These are phyloP conservation scores for Mylabris phalerata DNA, from an alignment of 1,140 invertebrate genomes.

Conservation along the genomic window DNA sequence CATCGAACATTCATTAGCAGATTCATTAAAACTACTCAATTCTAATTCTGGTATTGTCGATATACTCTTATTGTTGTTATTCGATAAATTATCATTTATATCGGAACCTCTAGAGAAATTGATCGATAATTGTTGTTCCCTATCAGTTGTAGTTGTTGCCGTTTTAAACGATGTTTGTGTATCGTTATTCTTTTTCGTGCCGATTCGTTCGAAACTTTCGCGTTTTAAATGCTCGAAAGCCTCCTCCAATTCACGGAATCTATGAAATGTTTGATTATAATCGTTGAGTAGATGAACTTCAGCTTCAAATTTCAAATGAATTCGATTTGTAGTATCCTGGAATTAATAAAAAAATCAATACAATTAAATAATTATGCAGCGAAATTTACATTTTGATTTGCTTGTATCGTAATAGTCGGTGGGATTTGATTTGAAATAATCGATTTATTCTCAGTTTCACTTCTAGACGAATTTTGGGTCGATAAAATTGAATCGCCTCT, in stretches of 20 bases:
- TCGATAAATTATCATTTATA: neutral
- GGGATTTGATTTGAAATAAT: no score
- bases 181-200: slow-evolving; percentile 19
- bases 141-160: neutral
- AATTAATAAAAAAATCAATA: no score
- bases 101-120: slow-evolving; percentile 35
- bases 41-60: neutral
- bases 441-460: no score
- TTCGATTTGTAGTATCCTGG: slow-evolving; percentile 24
- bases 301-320: slow-evolving; percentile 38
- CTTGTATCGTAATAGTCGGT: no score
- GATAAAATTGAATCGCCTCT: no score
- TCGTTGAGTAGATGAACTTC: slow-evolving; percentile 36
- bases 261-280: slow-evolving; percentile 35
- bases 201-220: slow-evolving; percentile 9
- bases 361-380: no score
- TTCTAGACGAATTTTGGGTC: no score
- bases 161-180: slow-evolving; percentile 22
- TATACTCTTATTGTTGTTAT: no score
- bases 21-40: neutral
- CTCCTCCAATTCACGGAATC: slow-evolving; percentile 35
- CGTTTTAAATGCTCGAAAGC: slow-evolving; percentile 24
- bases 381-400: no score
- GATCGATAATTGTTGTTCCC: slow-evolving; percentile 14
- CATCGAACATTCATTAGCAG: neutral